Percentiles rank a stretch among this genome's conserved stretches.
Evolutionary conservation across 2,113 vertebrate genomes (phyloP).

Genomic region (Mixornis gularis): DNA sequence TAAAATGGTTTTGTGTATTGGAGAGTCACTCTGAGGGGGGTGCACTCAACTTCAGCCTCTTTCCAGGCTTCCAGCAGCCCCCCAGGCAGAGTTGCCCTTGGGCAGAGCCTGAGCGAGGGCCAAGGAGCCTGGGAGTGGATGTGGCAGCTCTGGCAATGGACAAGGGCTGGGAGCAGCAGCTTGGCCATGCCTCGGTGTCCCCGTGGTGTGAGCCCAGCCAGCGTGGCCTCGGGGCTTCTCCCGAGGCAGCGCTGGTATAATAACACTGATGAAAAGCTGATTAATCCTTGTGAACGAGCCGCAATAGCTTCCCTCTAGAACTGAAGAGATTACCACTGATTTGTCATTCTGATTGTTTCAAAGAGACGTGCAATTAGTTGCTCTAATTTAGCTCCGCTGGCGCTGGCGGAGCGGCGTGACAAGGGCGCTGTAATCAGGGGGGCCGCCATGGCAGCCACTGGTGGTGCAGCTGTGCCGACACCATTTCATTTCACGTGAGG

Average conservation of each 20-base stretch:
- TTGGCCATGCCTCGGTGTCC: neutral
- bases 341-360: slow-evolving; percentile 61
- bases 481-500: neutral
- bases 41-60: neutral
- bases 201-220: neutral
- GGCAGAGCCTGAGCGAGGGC: rapidly evolving
- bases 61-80: neutral
- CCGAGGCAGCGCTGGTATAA: neutral
- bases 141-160: neutral
- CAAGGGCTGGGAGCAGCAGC: neutral
- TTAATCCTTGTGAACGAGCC: slow-evolving; percentile 25
- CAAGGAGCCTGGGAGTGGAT: rapidly evolving
- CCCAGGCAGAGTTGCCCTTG: rapidly evolving
- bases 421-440: neutral
- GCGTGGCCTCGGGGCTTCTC: neutral
- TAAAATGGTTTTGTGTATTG: neutral
- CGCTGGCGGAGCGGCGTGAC: neutral
- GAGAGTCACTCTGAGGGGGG: neutral
- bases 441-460: neutral
- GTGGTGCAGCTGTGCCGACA: neutral
- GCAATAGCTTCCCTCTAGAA: slow-evolving; percentile 39
- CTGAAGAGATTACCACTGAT: slow-evolving; percentile 52
- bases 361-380: slow-evolving; percentile 58
- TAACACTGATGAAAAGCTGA: slow-evolving; percentile 61
- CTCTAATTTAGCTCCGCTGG: slow-evolving; percentile 41